These are phyloP conservation scores for Stichodactyla mertensii DNA, from an alignment of 64 coral and sea anemone species.

Conservation along the genomic window DNA sequence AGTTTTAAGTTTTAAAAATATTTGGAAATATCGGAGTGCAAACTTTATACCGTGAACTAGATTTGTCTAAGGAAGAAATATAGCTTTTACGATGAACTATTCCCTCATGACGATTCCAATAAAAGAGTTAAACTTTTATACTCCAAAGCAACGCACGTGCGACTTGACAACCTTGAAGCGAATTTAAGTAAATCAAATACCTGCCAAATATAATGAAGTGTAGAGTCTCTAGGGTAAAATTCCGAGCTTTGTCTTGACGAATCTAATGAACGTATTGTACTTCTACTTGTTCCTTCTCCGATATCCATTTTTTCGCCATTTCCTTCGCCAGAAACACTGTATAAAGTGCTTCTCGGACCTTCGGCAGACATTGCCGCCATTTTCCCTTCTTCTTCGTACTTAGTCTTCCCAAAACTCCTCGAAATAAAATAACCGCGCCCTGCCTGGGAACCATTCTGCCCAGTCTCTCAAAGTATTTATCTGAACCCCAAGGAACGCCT, in stretches of 20 bases:
- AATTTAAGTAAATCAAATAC: conserved; percentile 14
- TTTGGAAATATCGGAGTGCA: no score
- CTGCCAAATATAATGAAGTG: conserved; percentile 46
- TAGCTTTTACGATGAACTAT: no score
- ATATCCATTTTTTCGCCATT: background rate
- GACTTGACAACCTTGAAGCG: background rate
- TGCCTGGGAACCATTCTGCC: background rate
- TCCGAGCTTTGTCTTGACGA: conserved; percentile 34
- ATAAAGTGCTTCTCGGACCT: background rate
- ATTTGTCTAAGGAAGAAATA: no score
- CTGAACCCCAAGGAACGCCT: background rate
- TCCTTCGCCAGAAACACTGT: background rate
- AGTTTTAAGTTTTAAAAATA: no score
- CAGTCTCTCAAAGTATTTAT: background rate
- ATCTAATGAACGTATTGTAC: background rate
- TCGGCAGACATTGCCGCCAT: conserved; percentile 52
- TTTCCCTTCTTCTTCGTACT: background rate
- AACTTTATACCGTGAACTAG: no score
- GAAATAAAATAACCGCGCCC: background rate
- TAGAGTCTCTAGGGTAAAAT: conserved; percentile 39
- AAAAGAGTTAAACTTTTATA: no score
- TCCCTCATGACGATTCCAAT: no score
- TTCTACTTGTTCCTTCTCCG: background rate
- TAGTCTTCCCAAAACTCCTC: background rate
- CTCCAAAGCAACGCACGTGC: background rate